Evolutionary conservation across 1,140 invertebrate species (phyloP).

Genomic region (Tyrophagus putrescentiae): DNA sequence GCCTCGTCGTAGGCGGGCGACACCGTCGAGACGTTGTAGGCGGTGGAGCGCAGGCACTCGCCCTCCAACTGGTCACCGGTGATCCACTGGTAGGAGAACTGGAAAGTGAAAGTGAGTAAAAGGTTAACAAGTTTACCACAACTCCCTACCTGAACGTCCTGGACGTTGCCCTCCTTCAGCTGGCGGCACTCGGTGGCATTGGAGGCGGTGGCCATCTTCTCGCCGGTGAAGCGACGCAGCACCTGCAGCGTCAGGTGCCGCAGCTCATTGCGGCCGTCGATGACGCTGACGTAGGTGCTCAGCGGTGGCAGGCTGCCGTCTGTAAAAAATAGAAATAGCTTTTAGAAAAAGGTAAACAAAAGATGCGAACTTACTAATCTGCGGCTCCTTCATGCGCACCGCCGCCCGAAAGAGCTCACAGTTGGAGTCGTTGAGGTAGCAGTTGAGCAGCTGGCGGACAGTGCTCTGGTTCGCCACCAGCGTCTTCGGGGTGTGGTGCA

Average conservation of each 20-base stretch:
- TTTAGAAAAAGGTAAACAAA: not conserved
- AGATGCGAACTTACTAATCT: too few relatives aligned
- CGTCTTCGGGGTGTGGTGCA: too few relatives aligned
- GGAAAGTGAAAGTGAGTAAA: conserved; percentile 7
- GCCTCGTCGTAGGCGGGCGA: conserved; percentile 57
- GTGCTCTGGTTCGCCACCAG: conserved; percentile 19
- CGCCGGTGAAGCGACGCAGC: not conserved
- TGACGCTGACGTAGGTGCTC: conserved; percentile 32
- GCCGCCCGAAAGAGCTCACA: conserved; percentile 48
- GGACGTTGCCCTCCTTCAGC: too few relatives aligned
- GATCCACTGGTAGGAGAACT: conserved; percentile 39
- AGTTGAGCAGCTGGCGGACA: conserved; percentile 55
- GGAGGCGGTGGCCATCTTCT: not conserved
- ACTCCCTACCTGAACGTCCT: not conserved
- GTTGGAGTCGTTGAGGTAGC: conserved; percentile 53
- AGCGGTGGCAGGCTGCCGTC: conserved; percentile 25
- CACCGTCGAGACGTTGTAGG: conserved; percentile 52
- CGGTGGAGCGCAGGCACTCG: conserved; percentile 56
- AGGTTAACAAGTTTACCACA: too few relatives aligned
- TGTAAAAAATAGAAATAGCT: conserved; percentile 22
- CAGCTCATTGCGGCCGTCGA: conserved; percentile 26
- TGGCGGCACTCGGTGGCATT: not conserved
- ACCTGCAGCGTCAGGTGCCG: conserved; percentile 21
- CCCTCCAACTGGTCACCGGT: conserved; percentile 39
- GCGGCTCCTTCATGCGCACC: conserved; percentile 23